These are phyloP conservation scores for Horisme vitalbata DNA, from an alignment of 2,888 invertebrate species.

Conservation along the genomic window DNA sequence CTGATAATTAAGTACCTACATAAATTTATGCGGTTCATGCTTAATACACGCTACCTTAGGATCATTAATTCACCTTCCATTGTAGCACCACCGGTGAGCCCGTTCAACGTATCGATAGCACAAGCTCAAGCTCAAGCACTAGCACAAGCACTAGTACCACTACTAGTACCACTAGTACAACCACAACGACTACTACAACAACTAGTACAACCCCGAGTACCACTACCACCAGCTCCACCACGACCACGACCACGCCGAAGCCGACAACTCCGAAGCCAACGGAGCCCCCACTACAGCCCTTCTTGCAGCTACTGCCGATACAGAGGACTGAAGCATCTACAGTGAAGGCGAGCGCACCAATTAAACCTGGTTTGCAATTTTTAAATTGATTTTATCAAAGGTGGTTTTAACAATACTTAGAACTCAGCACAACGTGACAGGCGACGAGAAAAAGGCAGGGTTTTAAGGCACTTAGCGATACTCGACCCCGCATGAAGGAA, in stretches of 20 bases:
- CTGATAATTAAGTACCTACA: too few species aligned
- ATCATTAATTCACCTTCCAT: constrained; percentile 39
- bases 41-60: constrained; percentile 7
- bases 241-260: constrained; percentile 56
- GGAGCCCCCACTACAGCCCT: constrained; percentile 55
- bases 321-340: constrained; percentile 50
- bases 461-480: too few species aligned
- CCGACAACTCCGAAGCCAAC: constrained; percentile 44
- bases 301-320: constrained; percentile 73
- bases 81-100: constrained; percentile 55
- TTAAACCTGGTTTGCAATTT: constrained; percentile 58
- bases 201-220: constrained; percentile 60
- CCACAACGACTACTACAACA: constrained; percentile 61
- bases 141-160: constrained; percentile 52
- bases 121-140: constrained; percentile 48
- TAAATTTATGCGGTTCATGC: too few species aligned
- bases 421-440: too few species aligned
- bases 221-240: constrained; percentile 66
- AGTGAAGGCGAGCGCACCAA: constrained; percentile 42
- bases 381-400: neutral
- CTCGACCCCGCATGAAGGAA: too few species aligned
- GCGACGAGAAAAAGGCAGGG: too few species aligned
- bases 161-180: constrained; percentile 54
- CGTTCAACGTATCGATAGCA: constrained; percentile 49
- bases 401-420: too few species aligned